Conservation (phyloP, 2,113 vertebrate genomes). For the Lophura nycthemera region DNA sequence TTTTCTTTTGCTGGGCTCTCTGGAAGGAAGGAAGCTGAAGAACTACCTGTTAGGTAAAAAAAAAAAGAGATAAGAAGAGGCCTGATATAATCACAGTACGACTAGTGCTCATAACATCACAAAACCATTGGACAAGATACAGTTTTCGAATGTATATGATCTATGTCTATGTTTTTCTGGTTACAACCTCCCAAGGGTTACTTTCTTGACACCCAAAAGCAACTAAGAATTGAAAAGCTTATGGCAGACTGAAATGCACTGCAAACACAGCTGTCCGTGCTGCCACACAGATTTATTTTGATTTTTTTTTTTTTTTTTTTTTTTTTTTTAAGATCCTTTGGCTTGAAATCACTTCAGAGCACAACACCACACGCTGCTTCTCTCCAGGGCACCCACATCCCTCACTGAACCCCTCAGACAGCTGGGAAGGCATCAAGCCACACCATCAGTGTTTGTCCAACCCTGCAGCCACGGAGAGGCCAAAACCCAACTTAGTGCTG, state of each 20-base stretch:
- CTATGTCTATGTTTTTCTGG: not conserved
- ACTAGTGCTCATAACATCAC: not conserved
- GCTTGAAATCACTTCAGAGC: not conserved
- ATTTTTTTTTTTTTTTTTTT: too few relatives aligned
- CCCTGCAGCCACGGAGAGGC: not conserved
- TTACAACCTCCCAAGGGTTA: not conserved
- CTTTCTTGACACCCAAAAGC: not conserved
- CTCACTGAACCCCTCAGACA: not conserved
- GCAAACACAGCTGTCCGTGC: not conserved
- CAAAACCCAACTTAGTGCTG: not conserved
- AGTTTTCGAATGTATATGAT: not conserved
- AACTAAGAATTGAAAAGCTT: not conserved
- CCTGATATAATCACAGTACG: not conserved
- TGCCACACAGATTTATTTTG: too few relatives aligned
- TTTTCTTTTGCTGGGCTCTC: slow-evolving; percentile 2
- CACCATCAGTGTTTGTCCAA: not conserved
- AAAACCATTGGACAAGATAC: not conserved
- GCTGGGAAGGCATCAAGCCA: not conserved
- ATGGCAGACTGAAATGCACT: not conserved
- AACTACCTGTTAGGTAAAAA: not conserved
- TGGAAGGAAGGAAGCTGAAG: not conserved
- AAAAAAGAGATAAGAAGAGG: not conserved
- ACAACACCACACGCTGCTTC: not conserved
- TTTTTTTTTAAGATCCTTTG: not conserved
- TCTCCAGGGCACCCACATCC: not conserved